phyloP scores from a whole-genome alignment of 2,888 invertebrate species.

The Dicycla oo region DNA sequence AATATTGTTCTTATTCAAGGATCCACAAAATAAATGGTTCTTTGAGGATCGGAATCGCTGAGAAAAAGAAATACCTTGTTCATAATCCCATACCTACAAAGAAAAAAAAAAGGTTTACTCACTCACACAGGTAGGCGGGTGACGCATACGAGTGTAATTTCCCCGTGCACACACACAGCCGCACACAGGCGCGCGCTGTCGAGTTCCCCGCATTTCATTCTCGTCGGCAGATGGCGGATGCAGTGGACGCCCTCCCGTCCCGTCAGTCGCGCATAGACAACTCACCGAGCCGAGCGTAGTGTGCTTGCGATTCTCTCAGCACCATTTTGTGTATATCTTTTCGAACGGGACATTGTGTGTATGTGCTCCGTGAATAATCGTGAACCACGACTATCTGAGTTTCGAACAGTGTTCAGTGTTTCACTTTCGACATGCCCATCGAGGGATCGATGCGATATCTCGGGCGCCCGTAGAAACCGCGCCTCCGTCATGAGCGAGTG shows the following conservation, averaged over 20 bases:
- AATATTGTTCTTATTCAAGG: constrained; percentile 62
- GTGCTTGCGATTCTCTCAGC: constrained; percentile 83
- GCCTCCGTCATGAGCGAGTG: constrained; percentile 90
- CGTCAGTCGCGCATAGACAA: constrained; percentile 90
- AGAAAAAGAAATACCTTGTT: constrained; percentile 83
- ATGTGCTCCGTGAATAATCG: constrained; percentile 88
- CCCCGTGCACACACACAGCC: constrained; percentile 73
- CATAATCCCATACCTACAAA: constrained; percentile 86
- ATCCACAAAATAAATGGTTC: constrained; percentile 67
- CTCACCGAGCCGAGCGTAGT: constrained; percentile 85
- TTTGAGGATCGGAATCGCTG: constrained; percentile 74
- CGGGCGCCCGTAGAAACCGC: constrained; percentile 89
- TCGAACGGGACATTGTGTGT: constrained; percentile 90
- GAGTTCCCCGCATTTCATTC: constrained; percentile 89
- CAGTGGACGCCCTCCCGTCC: constrained; percentile 88
- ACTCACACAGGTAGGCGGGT: constrained; percentile 78
- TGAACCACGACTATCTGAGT: constrained; percentile 80
- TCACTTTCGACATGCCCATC: constrained; percentile 86
- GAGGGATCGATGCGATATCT: constrained; percentile 89
- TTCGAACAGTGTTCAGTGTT: constrained; percentile 80
- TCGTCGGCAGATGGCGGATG: constrained; percentile 91
- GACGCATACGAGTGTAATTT: constrained; percentile 79
- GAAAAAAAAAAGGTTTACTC: constrained; percentile 83
- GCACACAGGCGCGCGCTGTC: constrained; percentile 76
- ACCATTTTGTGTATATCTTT: constrained; percentile 89